Evolutionary conservation across 64 coral and sea anemone species (phyloP), one percentile per base, ranked within the genome.

Genomic region (Trachythela sp.): DNA sequence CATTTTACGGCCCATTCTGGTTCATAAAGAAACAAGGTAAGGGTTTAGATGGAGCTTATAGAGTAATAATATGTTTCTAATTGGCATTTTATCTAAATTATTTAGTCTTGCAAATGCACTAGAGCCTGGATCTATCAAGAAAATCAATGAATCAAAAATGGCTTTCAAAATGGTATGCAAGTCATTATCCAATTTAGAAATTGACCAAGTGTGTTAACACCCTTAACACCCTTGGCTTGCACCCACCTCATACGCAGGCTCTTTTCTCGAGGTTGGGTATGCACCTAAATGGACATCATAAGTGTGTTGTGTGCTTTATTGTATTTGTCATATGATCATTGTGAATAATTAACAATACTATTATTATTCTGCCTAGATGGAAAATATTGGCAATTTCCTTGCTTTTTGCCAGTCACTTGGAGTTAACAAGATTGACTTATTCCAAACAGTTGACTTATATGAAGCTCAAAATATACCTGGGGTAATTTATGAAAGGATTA

Each of bases 311-410:
- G 4, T 6, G 42, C 11, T 45, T 11, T 6, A 45, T 45, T 45
- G 11, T 45, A 45, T 45, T 6, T 6, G 42, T 45, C 4, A 6
- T 45, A 11, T 45, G 42, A 45, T 5, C n/a, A n/a, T 68, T 68
- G 59, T 68, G 59, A 68, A 22, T 45, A 45, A 45, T 45, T 72
- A 0, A 29, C 24, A 72, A 18, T 36, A 37, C 0, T 11, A 80
- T 36, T 2, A 34, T 14, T 1, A 2, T 80, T 1, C 8, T 22
- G 5, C 34, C 17, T 37, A 92, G 90, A 92, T 92, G 90, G 90
- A 92, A 59, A 92, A 92, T 68, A 92, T 92, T 83, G 90, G 90
- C 37, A 92, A 92, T 32, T 92, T 92, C 70, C 90, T 92, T 7
- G 43, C 26, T 2, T 84, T 18, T 52, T 87, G 84, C 4, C 31